Evolutionary conservation across 2,113 vertebrate species (phyloP).

Genomic region (Hippocampus abdominalis): DNA sequence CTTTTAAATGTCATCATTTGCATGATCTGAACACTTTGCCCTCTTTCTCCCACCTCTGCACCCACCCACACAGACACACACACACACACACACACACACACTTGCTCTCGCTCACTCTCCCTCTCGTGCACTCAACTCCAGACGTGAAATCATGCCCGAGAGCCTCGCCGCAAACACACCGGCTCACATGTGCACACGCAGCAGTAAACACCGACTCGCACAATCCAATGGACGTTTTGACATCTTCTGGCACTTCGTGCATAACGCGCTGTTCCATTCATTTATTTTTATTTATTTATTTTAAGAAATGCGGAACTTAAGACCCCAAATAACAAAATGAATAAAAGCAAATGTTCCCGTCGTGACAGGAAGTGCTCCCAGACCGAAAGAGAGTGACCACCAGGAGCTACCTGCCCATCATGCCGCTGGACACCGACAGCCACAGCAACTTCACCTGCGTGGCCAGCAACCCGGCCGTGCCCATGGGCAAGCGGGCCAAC

Average conservation of each 20-base stretch:
- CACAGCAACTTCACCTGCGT: conserved; percentile 84
- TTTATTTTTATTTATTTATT: background rate
- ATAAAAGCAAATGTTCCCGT: background rate
- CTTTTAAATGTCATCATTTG: conserved; percentile 8
- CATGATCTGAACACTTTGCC: conserved; percentile 18
- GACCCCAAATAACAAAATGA: background rate
- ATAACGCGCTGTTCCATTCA: background rate
- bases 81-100: background rate
- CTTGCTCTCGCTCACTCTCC: conserved; percentile 3
- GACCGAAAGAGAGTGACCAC: conserved; percentile 90
- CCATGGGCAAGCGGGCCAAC: conserved; percentile 80
- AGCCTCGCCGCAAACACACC: conserved; percentile 1
- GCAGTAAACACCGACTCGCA: conserved; percentile 48
- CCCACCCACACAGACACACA: background rate
- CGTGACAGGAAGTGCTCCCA: conserved; percentile 79
- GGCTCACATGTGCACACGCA: conserved; percentile 13
- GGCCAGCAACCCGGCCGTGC: conserved; percentile 83
- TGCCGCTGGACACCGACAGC: conserved; percentile 83
- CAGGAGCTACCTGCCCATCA: conserved; percentile 82
- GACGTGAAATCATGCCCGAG: conserved; percentile 28
- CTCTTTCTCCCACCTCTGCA: conserved; percentile 3
- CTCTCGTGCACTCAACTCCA: conserved; percentile 19
- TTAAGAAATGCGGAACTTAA: background rate
- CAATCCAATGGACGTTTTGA: conserved; percentile 43
- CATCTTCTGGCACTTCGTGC: conserved; percentile 6